A percentile compares a stretch with the other conserved stretches of the same genome.
Evolutionary conservation across 2,797 vertebrate genomes (phyloP).

Genomic region (Pitangus sulphuratus): DNA sequence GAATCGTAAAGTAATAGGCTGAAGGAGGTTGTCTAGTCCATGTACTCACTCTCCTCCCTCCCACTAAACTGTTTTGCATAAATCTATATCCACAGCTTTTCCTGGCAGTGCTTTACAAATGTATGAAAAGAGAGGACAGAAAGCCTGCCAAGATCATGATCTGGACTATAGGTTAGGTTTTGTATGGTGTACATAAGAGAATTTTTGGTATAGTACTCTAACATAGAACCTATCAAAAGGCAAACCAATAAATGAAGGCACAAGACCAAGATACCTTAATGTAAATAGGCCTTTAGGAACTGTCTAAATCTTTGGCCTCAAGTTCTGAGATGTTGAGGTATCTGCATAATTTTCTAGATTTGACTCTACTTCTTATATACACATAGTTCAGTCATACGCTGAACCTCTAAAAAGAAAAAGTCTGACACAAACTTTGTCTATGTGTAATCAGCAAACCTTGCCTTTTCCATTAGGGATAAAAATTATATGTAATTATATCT

Average conservation of each 20-base stretch:
- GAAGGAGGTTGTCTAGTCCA: neutral
- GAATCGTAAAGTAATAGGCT: neutral
- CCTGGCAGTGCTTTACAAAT: neutral
- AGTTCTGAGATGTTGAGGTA: neutral
- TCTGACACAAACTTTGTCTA: neutral
- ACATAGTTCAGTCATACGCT: neutral
- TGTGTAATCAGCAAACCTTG: neutral
- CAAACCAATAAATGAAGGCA: neutral
- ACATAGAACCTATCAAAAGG: neutral
- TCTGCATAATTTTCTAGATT: neutral
- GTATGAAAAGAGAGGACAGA: neutral
- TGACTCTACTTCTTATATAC: neutral
- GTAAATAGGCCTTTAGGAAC: neutral
- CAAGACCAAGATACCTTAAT: neutral
- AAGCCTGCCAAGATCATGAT: neutral
- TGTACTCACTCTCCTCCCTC: accelerated
- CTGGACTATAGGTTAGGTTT: neutral
- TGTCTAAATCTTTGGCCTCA: neutral
- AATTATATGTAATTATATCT: neutral
- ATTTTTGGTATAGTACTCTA: neutral
- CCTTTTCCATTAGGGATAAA: neutral
- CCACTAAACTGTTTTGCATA: neutral
- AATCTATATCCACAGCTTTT: neutral
- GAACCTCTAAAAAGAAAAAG: neutral
- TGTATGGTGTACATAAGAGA: neutral